These are phyloP conservation scores for Eristalis tenax DNA, from an alignment of 2,888 invertebrate species.

Conservation along the genomic window DNA sequence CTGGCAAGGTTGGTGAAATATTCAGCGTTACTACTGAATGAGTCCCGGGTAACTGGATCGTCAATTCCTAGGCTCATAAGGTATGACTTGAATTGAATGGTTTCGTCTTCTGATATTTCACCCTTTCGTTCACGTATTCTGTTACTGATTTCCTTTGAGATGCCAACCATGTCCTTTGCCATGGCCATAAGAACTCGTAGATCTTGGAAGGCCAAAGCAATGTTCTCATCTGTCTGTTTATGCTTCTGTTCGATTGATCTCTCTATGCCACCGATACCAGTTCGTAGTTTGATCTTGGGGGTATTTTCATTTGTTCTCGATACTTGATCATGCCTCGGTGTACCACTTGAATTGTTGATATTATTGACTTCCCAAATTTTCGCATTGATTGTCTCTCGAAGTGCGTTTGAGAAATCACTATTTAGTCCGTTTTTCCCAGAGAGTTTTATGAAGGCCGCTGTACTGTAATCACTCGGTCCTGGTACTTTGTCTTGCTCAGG, in stretches of 20 bases:
- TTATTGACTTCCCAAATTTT: constrained; percentile 85
- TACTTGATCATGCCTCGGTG: constrained; percentile 28
- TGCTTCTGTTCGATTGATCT: constrained; percentile 94
- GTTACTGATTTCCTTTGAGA: constrained; percentile 94
- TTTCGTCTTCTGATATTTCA: constrained; percentile 98
- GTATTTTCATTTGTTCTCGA: constrained; percentile 74
- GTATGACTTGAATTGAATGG: constrained; percentile 96
- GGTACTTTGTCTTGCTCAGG: constrained; percentile 86
- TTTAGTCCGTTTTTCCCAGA: constrained; percentile 93
- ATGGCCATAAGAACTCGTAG: constrained; percentile 95
- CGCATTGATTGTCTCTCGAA: constrained; percentile 85
- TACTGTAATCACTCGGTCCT: constrained; percentile 88
- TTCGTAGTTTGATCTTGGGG: constrained; percentile 85
- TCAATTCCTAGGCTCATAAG: constrained; percentile 98
- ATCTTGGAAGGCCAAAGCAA: constrained; percentile 97
- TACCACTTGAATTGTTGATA: constrained; percentile 7
- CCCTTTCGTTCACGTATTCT: constrained; percentile 97
- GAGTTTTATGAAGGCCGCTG: constrained; percentile 89
- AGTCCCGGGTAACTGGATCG: constrained; percentile 97
- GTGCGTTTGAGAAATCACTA: constrained; percentile 84
- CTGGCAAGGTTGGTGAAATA: constrained; percentile 93
- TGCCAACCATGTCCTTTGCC: constrained; percentile 97
- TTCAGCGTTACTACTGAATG: constrained; percentile 91
- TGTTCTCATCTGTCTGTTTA: constrained; percentile 94
- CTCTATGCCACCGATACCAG: constrained; percentile 98